Base-by-base conservation (phyloP, 53 echinoderm and acorn worm genomes). In the Zoroaster sp. region DNA sequence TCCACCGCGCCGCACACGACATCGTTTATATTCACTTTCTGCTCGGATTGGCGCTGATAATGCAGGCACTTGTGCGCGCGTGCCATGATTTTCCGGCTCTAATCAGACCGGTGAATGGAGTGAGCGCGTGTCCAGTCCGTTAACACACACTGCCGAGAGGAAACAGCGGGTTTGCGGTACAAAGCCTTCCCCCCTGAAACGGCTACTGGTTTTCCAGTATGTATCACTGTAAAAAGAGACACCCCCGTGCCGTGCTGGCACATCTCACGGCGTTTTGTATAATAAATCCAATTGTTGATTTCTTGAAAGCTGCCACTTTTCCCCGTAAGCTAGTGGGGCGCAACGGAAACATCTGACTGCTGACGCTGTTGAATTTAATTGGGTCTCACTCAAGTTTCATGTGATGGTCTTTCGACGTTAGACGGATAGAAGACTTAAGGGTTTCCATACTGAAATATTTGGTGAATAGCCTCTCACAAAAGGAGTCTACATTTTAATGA, bases 271-370 rank as follows among this genome's bases (percentile, higher is more conserved):
- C 83, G 42, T 7, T 41, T 65, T 41, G 25, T 39, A 67, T 40
- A 55, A 47, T 66, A 85, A 34, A 47, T 71, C 28, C 49, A 85
- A 85, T 71, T 85, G 85, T 71, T 85, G 69, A 70, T 85, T 85
- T 32, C 69, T 83, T 4, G 21, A 46, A 68, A 45, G 83, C 41
- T 43, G 45, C 14, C 45, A 32, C 35, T 83, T 68, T 66, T 21
- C 63, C 39, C 65, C 33, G 59, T 34, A 6, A 70, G 34, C 32
- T 2, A 85, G 85, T 70, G 59, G 32, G 35, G 40, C 32, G 34
- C 35, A 42, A 40, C 85, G 85, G 85, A 85, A 70, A 70, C 85
- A 85, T 85, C 85, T 85, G 85, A 85, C 71, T 36, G 70, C 85
- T 85, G 85, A 69, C 35, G 85, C 85, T 30, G 71, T 47, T 18